Evolutionary conservation across 1,140 invertebrate genomes (phyloP).

Genomic region (Ganaspis sp.): DNA sequence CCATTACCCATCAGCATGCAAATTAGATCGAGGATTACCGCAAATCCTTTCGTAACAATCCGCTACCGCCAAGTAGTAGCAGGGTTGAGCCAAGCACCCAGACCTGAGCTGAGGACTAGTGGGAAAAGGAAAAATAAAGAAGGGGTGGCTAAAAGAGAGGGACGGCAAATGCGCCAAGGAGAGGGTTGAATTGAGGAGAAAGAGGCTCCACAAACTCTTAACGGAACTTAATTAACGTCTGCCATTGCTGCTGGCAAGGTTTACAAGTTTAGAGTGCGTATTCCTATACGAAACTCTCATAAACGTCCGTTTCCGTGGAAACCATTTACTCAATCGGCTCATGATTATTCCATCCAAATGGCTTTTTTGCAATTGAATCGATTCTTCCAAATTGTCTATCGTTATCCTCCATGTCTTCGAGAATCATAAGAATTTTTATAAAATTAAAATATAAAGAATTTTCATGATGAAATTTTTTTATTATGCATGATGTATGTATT

Average conservation of each 20-base stretch:
- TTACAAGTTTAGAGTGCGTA: slow-evolving; percentile 57
- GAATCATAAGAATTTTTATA: too few species aligned
- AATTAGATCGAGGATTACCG: slow-evolving; percentile 75
- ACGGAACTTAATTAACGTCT: slow-evolving; percentile 74
- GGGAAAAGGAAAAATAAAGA: slow-evolving; percentile 57
- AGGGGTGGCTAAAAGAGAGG: slow-evolving; percentile 33
- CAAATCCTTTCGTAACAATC: slow-evolving; percentile 76
- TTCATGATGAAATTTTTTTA: too few species aligned
- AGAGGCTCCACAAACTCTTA: slow-evolving; percentile 67
- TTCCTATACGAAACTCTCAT: slow-evolving; percentile 56
- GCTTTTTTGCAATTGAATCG: background rate
- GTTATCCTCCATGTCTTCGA: too few species aligned
- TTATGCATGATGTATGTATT: too few species aligned
- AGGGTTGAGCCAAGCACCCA: slow-evolving; percentile 41
- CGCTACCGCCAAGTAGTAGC: slow-evolving; percentile 56
- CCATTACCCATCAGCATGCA: slow-evolving; percentile 76
- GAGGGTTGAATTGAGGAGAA: slow-evolving; percentile 36
- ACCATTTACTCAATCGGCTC: slow-evolving; percentile 59
- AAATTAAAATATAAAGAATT: too few species aligned
- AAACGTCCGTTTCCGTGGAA: slow-evolving; percentile 61
- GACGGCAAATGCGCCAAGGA: slow-evolving; percentile 7
- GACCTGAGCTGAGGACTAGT: slow-evolving; percentile 52
- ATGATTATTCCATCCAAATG: slow-evolving; percentile 33
- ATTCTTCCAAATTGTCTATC: too few species aligned
- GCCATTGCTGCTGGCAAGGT: slow-evolving; percentile 62